phyloP scores from a whole-genome alignment of 2,113 vertebrate species.

The Motacilla tschutschensis region DNA sequence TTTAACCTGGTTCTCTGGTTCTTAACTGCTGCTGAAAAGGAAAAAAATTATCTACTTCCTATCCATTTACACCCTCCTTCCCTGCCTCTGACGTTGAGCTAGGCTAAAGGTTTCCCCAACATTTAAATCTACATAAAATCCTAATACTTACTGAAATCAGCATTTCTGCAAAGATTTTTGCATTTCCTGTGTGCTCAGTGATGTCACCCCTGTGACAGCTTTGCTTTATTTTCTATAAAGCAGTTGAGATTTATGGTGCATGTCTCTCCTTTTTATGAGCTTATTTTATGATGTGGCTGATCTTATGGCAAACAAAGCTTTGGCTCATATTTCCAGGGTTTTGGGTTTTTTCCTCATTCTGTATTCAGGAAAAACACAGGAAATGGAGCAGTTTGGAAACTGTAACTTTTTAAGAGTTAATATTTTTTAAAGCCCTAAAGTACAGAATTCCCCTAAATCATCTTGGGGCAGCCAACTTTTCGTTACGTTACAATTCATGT shows the following conservation, averaged over 20 bases:
- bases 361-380: not conserved
- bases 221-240: conserved; percentile 16
- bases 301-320: conserved; percentile 16
- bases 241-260: not conserved
- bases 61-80: not conserved
- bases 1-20: not conserved
- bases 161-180: not conserved
- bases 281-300: not conserved
- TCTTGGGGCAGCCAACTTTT: not conserved
- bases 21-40: not conserved
- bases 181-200: not conserved
- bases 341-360: not conserved
- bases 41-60: not conserved
- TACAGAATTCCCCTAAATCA: not conserved
- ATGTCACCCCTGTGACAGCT: not conserved
- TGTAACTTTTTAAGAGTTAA: not conserved
- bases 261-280: not conserved
- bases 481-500: not conserved
- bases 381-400: not conserved
- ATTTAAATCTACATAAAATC: not conserved
- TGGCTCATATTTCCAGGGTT: not conserved
- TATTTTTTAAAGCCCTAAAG: not conserved
- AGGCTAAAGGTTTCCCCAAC: not conserved
- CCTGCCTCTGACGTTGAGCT: not conserved
- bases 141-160: not conserved